Percentiles rank a stretch among this genome's conserved stretches.
These are phyloP conservation scores for Congeria kusceri DNA, from an alignment of 2,888 invertebrate genomes.

Conservation along the genomic window DNA sequence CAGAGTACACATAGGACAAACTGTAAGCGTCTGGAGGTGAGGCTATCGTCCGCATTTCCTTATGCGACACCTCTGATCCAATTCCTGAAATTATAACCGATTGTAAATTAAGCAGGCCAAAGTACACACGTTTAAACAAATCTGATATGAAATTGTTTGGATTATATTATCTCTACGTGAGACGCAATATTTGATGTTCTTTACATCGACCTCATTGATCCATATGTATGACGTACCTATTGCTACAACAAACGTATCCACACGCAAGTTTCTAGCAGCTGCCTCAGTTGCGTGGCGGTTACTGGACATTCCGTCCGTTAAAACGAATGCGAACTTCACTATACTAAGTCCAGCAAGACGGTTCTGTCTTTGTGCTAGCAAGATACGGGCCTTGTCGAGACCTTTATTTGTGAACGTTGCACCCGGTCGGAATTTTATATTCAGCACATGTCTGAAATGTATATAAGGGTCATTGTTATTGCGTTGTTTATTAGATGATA, in stretches of 20 bases:
- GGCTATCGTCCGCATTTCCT: slow-evolving; percentile 6
- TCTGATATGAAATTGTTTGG: no score
- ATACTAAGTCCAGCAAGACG: slow-evolving; percentile 13
- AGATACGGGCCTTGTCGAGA: not conserved
- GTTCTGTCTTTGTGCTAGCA: slow-evolving; percentile 4
- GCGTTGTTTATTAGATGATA: no score
- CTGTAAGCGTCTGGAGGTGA: not conserved
- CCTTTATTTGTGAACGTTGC: slow-evolving; percentile 27
- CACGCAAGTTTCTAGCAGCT: not conserved
- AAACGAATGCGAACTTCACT: slow-evolving; percentile 15
- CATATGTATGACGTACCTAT: no score
- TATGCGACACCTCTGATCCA: not conserved
- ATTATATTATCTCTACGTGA: no score
- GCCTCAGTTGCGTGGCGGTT: not conserved
- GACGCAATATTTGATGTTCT: no score
- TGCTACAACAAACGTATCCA: not conserved
- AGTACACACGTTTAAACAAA: no score
- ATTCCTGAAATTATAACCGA: slow-evolving; percentile 3
- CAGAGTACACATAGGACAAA: slow-evolving; percentile 15
- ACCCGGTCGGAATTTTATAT: slow-evolving; percentile 16
- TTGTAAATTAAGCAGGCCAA: no score
- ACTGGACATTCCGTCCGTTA: slow-evolving; percentile 21
- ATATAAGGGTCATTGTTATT: no score
- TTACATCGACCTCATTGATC: no score
- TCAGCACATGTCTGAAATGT: not conserved